Base-by-base conservation (phyloP, 1,140 invertebrate species). In the Bacillus rossius region DNA sequence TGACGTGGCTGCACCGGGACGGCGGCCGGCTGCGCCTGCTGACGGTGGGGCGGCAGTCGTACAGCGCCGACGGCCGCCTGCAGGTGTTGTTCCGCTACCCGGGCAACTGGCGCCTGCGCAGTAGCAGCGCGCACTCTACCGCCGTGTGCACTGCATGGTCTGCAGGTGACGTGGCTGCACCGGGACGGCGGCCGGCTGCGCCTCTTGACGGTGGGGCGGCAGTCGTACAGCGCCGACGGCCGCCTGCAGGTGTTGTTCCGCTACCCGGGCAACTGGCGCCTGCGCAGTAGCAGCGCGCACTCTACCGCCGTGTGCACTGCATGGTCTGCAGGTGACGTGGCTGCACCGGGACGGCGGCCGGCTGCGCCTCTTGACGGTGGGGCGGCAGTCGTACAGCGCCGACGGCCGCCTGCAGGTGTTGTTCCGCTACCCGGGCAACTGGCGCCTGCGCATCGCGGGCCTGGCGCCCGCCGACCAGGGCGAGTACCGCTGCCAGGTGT, bases 101-200 rank as follows among this genome's bases (percentile, higher is more conserved):
- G 14, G 90, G 88, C 73, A 91, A 92, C 73, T 92, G 88, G 86
- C 83, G 87, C 59, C 73, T 92, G 38, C 81, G 86, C 71, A 90
- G 92, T 55, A 81, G 83, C 62, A 89, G 86, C 64, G 86, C 88
- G 23, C 84, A 82, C 45, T 76, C 81, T 50, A 78, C 82, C 41
- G 89, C 91, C 65, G 87, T 84, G 22, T 89, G 88, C 14, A n/a
- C n/a, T n/a, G n/a, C n/a, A n/a, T n/a, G n/a, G 75, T 86, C 14
- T 92, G 91, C 72, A 87, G 90, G 77, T 92, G 89, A 73, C 89
- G 87, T 92, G 65, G 86, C 88, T 8, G 91, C 89, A 34, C 87
- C n/a, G n/a, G n/a, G n/a, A n/a, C n/a, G 85, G 88, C 56, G 29
- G 29, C 29, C 83, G 80, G 38, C 84, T 89, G 20, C 86, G 88